Evolutionary conservation across 2,113 vertebrate species (phyloP).

Genomic region (Collichthys lucidus): DNA sequence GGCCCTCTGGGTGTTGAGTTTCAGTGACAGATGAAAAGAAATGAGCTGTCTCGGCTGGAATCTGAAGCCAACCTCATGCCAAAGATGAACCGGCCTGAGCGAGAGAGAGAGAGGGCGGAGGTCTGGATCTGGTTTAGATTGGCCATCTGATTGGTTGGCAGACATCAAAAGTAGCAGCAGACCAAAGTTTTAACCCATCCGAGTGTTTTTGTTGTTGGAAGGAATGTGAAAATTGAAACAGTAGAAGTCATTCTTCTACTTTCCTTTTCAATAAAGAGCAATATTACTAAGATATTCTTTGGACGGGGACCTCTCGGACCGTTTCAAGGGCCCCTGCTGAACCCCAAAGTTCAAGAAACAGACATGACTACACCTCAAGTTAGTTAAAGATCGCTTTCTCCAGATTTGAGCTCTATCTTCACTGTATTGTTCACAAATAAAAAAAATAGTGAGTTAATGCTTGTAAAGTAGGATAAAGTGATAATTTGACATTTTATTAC

Average conservation of each 20-base stretch:
- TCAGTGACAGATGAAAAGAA: slow-evolving; percentile 75
- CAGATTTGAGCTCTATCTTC: too few relatives aligned
- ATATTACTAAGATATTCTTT: neutral
- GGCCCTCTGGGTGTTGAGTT: slow-evolving; percentile 71
- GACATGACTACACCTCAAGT: too few relatives aligned
- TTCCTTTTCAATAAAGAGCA: neutral
- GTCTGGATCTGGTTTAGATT: slow-evolving; percentile 52
- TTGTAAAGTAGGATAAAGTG: too few relatives aligned
- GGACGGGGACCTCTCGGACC: neutral
- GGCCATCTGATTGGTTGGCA: slow-evolving; percentile 47
- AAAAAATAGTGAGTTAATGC: too few relatives aligned
- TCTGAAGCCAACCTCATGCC: slow-evolving; percentile 50
- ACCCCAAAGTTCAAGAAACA: neutral
- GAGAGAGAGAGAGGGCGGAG: slow-evolving; percentile 26
- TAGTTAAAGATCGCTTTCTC: too few relatives aligned
- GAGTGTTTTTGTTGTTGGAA: neutral
- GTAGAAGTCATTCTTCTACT: neutral
- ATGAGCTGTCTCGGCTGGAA: slow-evolving; percentile 69
- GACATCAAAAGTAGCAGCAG: slow-evolving; percentile 46
- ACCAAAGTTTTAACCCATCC: slow-evolving; percentile 3
- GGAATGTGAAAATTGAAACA: slow-evolving; percentile 12
- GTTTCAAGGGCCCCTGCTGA: neutral
- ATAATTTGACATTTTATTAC: too few relatives aligned
- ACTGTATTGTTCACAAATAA: too few relatives aligned
- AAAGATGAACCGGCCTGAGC: slow-evolving; percentile 28